phyloP scores from a whole-genome alignment of 2,888 invertebrate species.

The Hirudinaria manillensis region DNA sequence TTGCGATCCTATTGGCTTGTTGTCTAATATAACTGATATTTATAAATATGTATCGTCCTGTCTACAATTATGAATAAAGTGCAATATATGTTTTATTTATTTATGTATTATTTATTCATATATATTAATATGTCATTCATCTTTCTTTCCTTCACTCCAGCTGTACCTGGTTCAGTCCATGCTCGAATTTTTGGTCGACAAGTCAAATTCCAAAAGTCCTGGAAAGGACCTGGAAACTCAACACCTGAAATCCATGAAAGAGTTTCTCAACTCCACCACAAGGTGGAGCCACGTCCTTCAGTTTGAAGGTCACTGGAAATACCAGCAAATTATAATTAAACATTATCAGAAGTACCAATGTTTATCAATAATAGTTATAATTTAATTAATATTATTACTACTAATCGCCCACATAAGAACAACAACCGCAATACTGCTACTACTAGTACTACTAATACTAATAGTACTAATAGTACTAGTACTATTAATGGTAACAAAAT shows the following conservation, averaged over 20 bases:
- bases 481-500: too few species aligned
- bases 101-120: background rate
- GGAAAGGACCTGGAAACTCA: slow-evolving; percentile 40
- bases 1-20: background rate
- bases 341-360: background rate
- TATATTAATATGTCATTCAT: background rate
- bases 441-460: too few species aligned
- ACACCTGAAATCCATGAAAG: slow-evolving; percentile 38
- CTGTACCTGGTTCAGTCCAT: slow-evolving; percentile 96
- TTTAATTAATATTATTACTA: too few species aligned
- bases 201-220: slow-evolving; percentile 53
- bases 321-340: background rate
- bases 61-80: too few species aligned
- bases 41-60: too few species aligned
- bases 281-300: slow-evolving; percentile 41
- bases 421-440: too few species aligned
- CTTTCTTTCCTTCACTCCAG: slow-evolving; percentile 57
- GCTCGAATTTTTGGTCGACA: slow-evolving; percentile 90
- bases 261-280: slow-evolving; percentile 36
- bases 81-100: background rate
- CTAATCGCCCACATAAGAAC: too few species aligned
- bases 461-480: too few species aligned
- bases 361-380: too few species aligned
- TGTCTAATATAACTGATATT: too few species aligned
- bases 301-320: slow-evolving; percentile 35